Percentiles rank a stretch among this genome's conserved stretches.
phyloP scores from a whole-genome alignment of 2,113 vertebrate species.

The human (Homo sapiens) region GRCh38 chr6:2458501-2459000 shows the following conservation, averaged over 20 bases:
- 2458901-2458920: conserved; percentile 76
- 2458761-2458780: conserved; percentile 85
- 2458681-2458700: conserved; percentile 82
- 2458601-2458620: neutral
- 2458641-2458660: neutral
- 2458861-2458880: conserved; percentile 77
- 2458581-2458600: conserved; percentile 49
- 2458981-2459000: conserved; percentile 62
- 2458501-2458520: conserved; percentile 47
- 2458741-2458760: conserved; percentile 86
- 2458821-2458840: conserved; percentile 79
- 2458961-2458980: conserved; percentile 73
- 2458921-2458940: conserved; percentile 79
- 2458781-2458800: conserved; percentile 79
- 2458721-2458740: conserved; percentile 82
- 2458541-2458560: conserved; percentile 37
- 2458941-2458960: conserved; percentile 77
- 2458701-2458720: conserved; percentile 82
- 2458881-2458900: conserved; percentile 71
- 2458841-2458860: conserved; percentile 82
- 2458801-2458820: conserved; percentile 81
- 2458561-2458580: conserved; percentile 58
- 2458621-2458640: neutral
- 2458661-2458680: conserved; percentile 68
- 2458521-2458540: neutral